Conservation (phyloP, 2,888 invertebrate species). For the Ectropis crepuscularia region DNA sequence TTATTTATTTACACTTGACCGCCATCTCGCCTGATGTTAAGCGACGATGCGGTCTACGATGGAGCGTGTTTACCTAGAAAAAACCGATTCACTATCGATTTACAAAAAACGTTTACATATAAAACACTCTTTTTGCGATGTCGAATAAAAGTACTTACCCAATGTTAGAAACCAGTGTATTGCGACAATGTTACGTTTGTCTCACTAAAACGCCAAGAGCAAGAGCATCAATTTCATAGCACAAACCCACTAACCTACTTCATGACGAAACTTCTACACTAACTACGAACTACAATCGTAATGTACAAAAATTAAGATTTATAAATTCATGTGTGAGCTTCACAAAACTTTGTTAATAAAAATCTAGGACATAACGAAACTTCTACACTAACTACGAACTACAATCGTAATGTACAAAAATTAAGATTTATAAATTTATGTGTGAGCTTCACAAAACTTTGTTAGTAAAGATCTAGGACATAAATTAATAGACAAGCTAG, state of each 20-base stretch:
- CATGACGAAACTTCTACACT: conserved; percentile 26
- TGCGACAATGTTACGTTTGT: conserved; percentile 37
- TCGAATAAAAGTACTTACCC: conserved; percentile 15
- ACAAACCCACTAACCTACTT: conserved; percentile 40
- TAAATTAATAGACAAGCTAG: too few species aligned
- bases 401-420: conserved; percentile 26
- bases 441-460: background rate
- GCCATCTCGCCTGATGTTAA: too few species aligned
- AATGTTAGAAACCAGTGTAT: conserved; percentile 31
- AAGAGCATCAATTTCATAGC: conserved; percentile 38
- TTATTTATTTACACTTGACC: too few species aligned
- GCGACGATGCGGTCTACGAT: too few species aligned
- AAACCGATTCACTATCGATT: too few species aligned
- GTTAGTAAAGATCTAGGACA: too few species aligned
- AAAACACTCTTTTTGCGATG: too few species aligned
- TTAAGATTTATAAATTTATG: conserved; percentile 3
- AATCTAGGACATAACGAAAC: conserved; percentile 28
- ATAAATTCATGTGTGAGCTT: conserved; percentile 2
- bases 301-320: conserved; percentile 20
- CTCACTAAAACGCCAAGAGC: conserved; percentile 32
- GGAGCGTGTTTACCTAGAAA: too few species aligned
- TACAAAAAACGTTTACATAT: too few species aligned
- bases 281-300: conserved; percentile 26
- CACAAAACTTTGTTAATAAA: too few species aligned
- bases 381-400: too few species aligned